Conservation (phyloP, 2,113 vertebrate genomes). For the Scatophagus argus region DNA sequence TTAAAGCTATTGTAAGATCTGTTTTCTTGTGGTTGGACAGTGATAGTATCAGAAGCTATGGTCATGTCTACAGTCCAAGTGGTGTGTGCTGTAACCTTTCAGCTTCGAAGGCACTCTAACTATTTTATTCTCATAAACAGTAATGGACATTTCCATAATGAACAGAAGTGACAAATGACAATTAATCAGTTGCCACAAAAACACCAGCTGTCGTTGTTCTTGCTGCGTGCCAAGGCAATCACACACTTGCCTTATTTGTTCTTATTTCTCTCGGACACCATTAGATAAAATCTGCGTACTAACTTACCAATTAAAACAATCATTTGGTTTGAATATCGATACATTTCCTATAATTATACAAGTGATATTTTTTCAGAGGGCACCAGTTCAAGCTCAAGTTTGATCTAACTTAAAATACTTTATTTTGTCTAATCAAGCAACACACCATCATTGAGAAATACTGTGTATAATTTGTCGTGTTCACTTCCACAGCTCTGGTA, state of each 20-base stretch:
- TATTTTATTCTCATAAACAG: not conserved
- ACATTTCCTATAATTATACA: not conserved
- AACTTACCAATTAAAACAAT: not conserved
- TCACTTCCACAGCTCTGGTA: slow-evolving; percentile 85
- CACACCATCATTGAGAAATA: not conserved
- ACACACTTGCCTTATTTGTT: not conserved
- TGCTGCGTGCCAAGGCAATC: not conserved
- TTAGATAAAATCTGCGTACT: not conserved
- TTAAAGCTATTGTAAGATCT: not conserved
- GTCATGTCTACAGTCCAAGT: too few relatives aligned
- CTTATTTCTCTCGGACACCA: not conserved
- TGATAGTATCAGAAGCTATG: not conserved
- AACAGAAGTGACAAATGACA: slow-evolving; percentile 13
- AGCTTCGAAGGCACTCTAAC: too few relatives aligned
- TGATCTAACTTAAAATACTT: not conserved
- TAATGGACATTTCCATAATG: not conserved
- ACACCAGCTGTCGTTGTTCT: slow-evolving; percentile 15
- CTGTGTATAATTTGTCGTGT: slow-evolving; percentile 4
- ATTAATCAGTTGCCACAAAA: slow-evolving; percentile 8
- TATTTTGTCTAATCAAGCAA: not conserved
- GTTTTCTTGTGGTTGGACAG: not conserved
- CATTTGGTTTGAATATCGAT: not conserved
- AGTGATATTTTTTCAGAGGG: not conserved
- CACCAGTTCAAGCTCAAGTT: not conserved
- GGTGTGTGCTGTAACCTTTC: too few relatives aligned